Evolutionary conservation across 2,797 vertebrate genomes (phyloP).

Genomic region (Peromyscus eremicus): DNA sequence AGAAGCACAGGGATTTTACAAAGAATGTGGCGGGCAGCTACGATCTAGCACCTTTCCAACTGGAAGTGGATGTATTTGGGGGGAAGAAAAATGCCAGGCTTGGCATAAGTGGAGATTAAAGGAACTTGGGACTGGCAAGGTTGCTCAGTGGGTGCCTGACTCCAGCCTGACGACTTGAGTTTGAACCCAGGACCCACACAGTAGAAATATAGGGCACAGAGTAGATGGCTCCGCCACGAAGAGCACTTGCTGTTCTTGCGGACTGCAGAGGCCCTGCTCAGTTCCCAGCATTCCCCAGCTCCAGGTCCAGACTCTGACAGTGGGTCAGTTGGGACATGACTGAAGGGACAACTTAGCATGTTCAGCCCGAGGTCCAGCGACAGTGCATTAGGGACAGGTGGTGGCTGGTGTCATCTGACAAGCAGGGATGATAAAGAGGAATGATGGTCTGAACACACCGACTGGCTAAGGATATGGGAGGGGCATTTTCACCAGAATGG

Average conservation of each 20-base stretch:
- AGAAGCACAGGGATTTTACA: background rate
- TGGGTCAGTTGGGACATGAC: background rate
- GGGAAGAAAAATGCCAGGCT: background rate
- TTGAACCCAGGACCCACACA: background rate
- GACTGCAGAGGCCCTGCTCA: background rate
- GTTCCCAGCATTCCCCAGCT: background rate
- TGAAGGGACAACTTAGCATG: background rate
- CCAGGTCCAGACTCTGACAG: background rate
- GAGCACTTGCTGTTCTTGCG: background rate
- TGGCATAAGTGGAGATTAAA: background rate
- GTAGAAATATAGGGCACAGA: background rate
- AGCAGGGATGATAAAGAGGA: too few relatives aligned
- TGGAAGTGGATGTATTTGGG: background rate
- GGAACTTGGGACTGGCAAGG: background rate
- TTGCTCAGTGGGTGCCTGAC: background rate
- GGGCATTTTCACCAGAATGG: background rate
- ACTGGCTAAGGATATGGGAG: background rate
- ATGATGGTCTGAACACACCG: accelerated
- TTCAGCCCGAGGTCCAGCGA: background rate
- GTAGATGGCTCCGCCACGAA: background rate
- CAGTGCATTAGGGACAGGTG: accelerated
- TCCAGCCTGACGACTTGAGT: background rate
- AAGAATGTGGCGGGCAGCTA: accelerated
- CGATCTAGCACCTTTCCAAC: background rate
- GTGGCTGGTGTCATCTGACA: accelerated